A percentile compares a stretch with the other conserved stretches of the same genome.
phyloP scores from a whole-genome alignment of 2,797 vertebrate genomes.

The Gobionotothen gibberifrons region DNA sequence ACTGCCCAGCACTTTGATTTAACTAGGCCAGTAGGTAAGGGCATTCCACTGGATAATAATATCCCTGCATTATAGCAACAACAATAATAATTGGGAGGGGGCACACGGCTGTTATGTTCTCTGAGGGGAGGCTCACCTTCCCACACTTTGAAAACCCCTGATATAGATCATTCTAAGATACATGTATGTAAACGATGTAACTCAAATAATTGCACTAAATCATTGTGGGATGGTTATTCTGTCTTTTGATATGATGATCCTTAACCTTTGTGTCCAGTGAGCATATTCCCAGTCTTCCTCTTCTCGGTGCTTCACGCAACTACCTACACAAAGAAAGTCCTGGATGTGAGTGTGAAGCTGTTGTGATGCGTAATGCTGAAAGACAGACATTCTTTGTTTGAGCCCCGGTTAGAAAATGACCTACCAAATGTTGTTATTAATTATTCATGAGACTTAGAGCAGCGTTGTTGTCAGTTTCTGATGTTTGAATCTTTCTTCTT shows the following conservation, averaged over 20 bases:
- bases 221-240: neutral
- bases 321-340: conserved; percentile 96
- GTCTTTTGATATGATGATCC: conserved; percentile 49
- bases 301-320: conserved; percentile 98
- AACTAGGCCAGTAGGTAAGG: no score
- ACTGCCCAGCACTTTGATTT: no score
- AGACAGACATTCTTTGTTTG: conserved; percentile 15
- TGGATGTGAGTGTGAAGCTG: conserved; percentile 91
- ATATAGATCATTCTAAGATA: no score
- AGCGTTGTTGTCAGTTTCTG: conserved; percentile 18
- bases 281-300: conserved; percentile 97
- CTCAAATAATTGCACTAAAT: neutral
- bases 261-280: conserved; percentile 92
- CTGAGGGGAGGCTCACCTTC: no score
- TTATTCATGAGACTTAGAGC: conserved; percentile 2
- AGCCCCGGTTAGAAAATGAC: conserved; percentile 9
- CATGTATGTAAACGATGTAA: neutral
- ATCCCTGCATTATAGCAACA: no score
- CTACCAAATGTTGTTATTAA: conserved; percentile 43
- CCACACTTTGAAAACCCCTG: no score
- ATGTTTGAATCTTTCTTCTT: conserved; percentile 35
- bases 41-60: no score
- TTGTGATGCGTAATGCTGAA: conserved; percentile 15
- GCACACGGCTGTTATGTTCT: no score
- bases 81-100: no score